Evolutionary conservation across 2,797 vertebrate species (phyloP).

Genomic region (Amphiprion clarkii): DNA sequence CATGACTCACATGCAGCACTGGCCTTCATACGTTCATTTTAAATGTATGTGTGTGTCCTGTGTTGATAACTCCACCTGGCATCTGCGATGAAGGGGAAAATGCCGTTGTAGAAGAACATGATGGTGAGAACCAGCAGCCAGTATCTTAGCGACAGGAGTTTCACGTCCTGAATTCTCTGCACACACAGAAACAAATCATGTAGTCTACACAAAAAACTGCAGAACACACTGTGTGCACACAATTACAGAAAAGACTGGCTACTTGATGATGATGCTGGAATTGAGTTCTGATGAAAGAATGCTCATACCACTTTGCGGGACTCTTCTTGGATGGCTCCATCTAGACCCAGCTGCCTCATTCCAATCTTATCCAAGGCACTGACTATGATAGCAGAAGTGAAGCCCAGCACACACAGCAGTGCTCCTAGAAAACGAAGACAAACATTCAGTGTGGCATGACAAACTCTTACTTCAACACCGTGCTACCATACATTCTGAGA

Average conservation of each 20-base stretch:
- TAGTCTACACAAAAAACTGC: not conserved
- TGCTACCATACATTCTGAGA: rapidly evolving
- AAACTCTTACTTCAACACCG: not conserved
- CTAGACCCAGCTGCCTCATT: slow-evolving; percentile 87
- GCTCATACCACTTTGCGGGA: slow-evolving; percentile 87
- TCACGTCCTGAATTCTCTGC: slow-evolving; percentile 86
- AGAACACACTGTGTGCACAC: no score
- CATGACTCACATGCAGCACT: not conserved
- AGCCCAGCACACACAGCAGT: slow-evolving; percentile 85
- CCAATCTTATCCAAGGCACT: slow-evolving; percentile 87
- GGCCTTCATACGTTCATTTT: not conserved
- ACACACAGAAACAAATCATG: slow-evolving; percentile 19
- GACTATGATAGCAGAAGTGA: slow-evolving; percentile 83
- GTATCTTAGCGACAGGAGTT: slow-evolving; percentile 82
- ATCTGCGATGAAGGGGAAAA: slow-evolving; percentile 89
- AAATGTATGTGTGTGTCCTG: not conserved
- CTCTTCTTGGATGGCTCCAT: slow-evolving; percentile 85
- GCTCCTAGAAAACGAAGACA: slow-evolving; percentile 74
- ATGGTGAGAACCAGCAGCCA: slow-evolving; percentile 90
- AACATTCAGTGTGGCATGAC: not conserved
- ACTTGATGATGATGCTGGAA: not conserved
- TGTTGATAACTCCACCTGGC: slow-evolving; percentile 78
- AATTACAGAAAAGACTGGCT: not conserved
- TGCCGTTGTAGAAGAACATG: slow-evolving; percentile 90
- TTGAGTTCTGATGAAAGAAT: not conserved